A percentile compares a stretch with the other conserved stretches of the same genome.
Conservation (phyloP, 1,140 invertebrate genomes). For the Procambarus virginalis region DNA sequence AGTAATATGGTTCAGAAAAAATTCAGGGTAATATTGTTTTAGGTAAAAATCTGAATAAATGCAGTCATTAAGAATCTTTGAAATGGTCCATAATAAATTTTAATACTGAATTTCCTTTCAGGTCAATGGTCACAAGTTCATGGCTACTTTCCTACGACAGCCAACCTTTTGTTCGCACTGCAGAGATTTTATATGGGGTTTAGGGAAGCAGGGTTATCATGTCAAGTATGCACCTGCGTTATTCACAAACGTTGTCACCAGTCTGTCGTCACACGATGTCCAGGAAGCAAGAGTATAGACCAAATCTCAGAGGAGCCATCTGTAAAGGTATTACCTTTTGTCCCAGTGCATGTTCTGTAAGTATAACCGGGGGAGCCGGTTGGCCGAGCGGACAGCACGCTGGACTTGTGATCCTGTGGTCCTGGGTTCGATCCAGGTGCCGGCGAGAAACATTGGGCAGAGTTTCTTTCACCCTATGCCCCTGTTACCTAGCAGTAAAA, state of each 20-base stretch:
- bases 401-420: no score
- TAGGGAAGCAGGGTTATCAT: conserved; percentile 99
- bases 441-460: no score
- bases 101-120: conserved; percentile 72
- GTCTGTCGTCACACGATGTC: conserved; percentile 94
- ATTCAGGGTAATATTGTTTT: no score
- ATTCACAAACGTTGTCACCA: conserved; percentile 98
- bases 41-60: no score
- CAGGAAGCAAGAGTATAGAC: conserved; percentile 86
- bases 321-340: background rate
- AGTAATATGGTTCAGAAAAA: no score
- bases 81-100: background rate
- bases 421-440: no score
- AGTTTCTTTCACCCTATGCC: no score
- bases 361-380: no score
- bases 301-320: conserved; percentile 43
- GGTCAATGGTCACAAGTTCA: conserved; percentile 98
- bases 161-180: conserved; percentile 99
- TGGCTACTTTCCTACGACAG: conserved; percentile 98
- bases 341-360: no score
- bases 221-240: conserved; percentile 98
- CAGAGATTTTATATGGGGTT: conserved; percentile 98
- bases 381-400: no score
- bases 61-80: no score
- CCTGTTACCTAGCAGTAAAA: no score